Evolutionary conservation across 2,113 vertebrate genomes (phyloP), one percentile per base, ranked within the genome.

Genomic region (Prinia subflava): DNA sequence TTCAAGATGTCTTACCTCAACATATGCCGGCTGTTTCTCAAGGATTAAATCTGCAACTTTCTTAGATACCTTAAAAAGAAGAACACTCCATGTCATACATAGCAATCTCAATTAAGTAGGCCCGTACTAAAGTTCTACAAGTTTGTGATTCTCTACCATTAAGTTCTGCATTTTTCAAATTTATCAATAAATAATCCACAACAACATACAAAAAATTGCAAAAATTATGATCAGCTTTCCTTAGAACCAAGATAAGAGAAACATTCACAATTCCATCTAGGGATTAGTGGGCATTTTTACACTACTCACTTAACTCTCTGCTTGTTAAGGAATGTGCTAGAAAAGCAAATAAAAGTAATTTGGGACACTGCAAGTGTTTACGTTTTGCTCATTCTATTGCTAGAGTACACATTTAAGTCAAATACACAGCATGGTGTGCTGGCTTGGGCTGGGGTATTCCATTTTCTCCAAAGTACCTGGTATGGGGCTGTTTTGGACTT

Each of bases 41-140:
- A 99, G 98, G 96, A 99, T 99, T 96, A 99, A 98, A 98, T 99
- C 99, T 17, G 99, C 99, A 49, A 99, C 99, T 97, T 99, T 99
- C 98, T 99, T 99, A 87, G 99, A 99, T 79, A 99, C 99, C 99
- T 99, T 82, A 27, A 97, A 94, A 91, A 95, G 76, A 89, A 91
- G 41, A 95, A 55, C 37, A 91, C 31, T 76, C 37, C 8, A 24
- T 12, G 11, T 91, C 33, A 95, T 16, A 68, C 4, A 35, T 0
- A 87, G 50, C 50, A 96, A 68, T 67, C 17, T 70, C 50, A 63
- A 44, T 49, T 39, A 87, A 69, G 24, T 8, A 75, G 33, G 10
- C 10, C 30, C 41, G 42, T 9, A 31, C 5, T 37, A 1, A 70
- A 47, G 13, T 47, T 75, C 44, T 52, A 60, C 16, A 63, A 25